Conservation (phyloP, 1,140 invertebrate genomes). For the Oreohelix idahoensis region DNA sequence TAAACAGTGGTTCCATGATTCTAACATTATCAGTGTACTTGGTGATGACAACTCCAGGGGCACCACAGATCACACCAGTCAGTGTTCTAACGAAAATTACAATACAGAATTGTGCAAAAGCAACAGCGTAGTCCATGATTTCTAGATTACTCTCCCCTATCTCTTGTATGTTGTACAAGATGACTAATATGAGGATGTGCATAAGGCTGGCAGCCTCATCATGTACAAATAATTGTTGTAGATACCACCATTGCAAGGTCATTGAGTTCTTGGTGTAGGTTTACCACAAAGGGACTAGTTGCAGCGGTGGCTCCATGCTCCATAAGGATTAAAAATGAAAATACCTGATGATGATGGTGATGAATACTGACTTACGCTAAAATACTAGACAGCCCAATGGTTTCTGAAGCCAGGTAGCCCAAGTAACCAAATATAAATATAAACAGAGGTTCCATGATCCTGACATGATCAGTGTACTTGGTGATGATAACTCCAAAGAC, state of each 20-base stretch:
- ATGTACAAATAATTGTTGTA: too few species aligned
- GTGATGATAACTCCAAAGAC: conserved; percentile 95
- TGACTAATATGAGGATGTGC: too few species aligned
- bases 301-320: too few species aligned
- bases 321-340: too few species aligned
- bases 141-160: conserved; percentile 68
- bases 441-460: conserved; percentile 98
- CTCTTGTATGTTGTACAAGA: too few species aligned
- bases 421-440: conserved; percentile 99
- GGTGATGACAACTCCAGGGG: conserved; percentile 95
- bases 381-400: conserved; percentile 98
- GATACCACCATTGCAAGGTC: too few species aligned
- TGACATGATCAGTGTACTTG: conserved; percentile 93
- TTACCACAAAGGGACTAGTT: too few species aligned
- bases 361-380: conserved; percentile 70
- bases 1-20: conserved; percentile 98
- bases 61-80: conserved; percentile 95
- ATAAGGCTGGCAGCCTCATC: too few species aligned
- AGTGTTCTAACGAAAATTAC: conserved; percentile 93
- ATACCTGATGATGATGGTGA: too few species aligned
- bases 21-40: conserved; percentile 95
- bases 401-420: conserved; percentile 96
- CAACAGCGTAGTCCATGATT: conserved; percentile 81
- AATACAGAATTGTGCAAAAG: conserved; percentile 89
- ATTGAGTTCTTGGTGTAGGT: too few species aligned